These are phyloP conservation scores for Hyperopisus bebe DNA, from an alignment of 2,113 vertebrate species.

Conservation along the genomic window DNA sequence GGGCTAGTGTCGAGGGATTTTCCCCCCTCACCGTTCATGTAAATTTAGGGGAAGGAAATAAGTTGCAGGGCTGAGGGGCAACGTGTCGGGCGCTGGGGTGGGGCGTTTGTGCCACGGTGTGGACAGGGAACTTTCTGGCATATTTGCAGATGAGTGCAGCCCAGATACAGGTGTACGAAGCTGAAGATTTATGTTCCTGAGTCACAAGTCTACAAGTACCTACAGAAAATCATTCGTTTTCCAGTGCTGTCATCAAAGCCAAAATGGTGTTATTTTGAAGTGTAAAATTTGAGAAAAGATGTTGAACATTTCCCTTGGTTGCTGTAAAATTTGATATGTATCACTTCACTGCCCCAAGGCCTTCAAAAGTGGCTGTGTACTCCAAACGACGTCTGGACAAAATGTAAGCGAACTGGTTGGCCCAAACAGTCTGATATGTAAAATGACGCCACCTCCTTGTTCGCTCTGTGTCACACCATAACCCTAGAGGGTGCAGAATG, in stretches of 20 bases:
- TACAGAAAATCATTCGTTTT: background rate
- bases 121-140: background rate
- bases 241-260: background rate
- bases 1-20: background rate
- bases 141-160: background rate
- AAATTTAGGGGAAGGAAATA: background rate
- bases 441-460: background rate
- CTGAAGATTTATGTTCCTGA: background rate
- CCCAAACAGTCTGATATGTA: background rate
- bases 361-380: background rate
- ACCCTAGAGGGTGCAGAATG: background rate
- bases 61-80: background rate
- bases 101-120: background rate
- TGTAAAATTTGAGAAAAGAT: background rate
- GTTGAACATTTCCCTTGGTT: background rate
- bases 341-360: background rate
- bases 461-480: background rate
- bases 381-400: background rate
- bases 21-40: background rate
- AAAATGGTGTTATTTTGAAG: background rate
- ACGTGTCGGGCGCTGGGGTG: background rate
- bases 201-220: background rate
- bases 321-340: background rate
- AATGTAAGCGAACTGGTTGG: background rate
- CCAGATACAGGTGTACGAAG: background rate